These are phyloP conservation scores for Calephelis nemesis DNA, from an alignment of 1,140 invertebrate species.

Conservation along the genomic window DNA sequence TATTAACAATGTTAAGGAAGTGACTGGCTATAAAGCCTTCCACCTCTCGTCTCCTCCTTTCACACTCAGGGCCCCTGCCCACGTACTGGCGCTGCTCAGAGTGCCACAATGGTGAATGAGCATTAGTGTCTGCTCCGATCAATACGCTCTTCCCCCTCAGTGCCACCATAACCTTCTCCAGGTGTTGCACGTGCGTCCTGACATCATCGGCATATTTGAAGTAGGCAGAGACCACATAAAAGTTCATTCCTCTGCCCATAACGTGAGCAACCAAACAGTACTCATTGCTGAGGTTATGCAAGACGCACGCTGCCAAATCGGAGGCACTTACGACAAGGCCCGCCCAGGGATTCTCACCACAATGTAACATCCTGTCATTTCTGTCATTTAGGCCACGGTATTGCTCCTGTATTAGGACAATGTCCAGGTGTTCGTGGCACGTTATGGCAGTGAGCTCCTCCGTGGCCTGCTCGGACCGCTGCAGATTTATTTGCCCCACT, in stretches of 20 bases:
- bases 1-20: conserved; percentile 20
- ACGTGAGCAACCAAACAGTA: not conserved
- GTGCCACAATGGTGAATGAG: conserved; percentile 40
- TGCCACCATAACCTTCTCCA: conserved; percentile 1
- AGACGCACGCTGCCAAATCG: not conserved
- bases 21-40: conserved; percentile 30
- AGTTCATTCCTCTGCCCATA: not conserved
- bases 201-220: conserved; percentile 32
- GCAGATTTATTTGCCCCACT: conserved; percentile 31
- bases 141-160: conserved; percentile 5
- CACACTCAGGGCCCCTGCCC: conserved; percentile 21
- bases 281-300: conserved; percentile 19
- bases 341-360: not conserved
- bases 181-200: conserved; percentile 16
- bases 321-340: not conserved
- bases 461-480: conserved; percentile 23
- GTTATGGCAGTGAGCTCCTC: conserved; percentile 26
- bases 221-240: conserved; percentile 26
- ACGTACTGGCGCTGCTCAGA: conserved; percentile 19
- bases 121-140: conserved; percentile 33
- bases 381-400: not conserved
- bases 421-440: conserved; percentile 19
- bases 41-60: not conserved
- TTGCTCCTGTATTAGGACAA: conserved; percentile 33
- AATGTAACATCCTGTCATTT: not conserved